Conservation (phyloP, 2,113 vertebrate genomes). For the Talpa occidentalis region DNA sequence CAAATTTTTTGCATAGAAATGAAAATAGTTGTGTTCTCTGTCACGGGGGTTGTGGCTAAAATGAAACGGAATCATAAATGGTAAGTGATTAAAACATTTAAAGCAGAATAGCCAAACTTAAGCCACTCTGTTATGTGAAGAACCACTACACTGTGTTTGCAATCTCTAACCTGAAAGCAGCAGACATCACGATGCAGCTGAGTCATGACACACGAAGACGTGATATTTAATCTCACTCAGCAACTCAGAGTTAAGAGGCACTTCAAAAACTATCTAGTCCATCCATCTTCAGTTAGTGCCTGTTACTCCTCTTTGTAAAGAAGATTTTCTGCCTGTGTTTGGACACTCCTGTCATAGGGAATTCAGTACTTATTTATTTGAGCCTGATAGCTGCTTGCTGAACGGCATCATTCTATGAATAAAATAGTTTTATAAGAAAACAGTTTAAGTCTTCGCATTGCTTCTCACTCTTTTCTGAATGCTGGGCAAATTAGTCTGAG, state of each 20-base stretch:
- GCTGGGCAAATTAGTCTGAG: not conserved
- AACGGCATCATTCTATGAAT: not conserved
- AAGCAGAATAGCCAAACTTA: not conserved
- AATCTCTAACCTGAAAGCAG: not conserved
- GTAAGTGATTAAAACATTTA: not conserved
- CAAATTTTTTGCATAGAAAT: not conserved
- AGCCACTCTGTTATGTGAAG: not conserved
- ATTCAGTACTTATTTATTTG: not conserved
- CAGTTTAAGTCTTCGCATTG: not conserved
- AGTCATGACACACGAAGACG: not conserved
- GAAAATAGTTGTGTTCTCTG: not conserved
- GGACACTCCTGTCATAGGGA: not conserved
- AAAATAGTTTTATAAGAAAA: not conserved
- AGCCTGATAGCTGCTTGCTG: not conserved
- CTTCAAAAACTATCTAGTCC: not conserved
- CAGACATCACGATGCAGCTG: not conserved
- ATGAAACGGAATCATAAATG: not conserved
- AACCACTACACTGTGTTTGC: not conserved
- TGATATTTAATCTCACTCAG: not conserved
- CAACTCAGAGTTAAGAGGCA: not conserved
- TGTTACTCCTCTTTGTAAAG: not conserved
- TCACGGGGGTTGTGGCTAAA: not conserved
- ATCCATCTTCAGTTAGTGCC: not conserved
- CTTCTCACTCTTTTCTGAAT: not conserved
- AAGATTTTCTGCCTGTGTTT: not conserved